Evolutionary conservation across 2,113 vertebrate genomes (phyloP).

Genomic region (Nothobranchius furzeri): DNA sequence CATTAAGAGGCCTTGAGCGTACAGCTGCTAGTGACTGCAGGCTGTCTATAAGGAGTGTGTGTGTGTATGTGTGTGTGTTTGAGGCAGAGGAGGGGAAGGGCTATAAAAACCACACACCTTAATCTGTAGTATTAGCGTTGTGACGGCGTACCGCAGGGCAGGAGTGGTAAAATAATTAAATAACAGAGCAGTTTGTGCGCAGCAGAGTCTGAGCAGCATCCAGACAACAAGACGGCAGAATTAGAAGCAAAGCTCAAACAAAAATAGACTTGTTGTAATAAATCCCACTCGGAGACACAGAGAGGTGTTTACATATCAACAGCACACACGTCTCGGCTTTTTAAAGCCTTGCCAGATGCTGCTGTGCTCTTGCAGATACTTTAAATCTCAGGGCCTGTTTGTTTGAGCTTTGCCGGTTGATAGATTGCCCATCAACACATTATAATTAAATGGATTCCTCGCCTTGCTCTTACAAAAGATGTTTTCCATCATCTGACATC

Average conservation of each 20-base stretch:
- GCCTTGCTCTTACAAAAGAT: constrained; percentile 69
- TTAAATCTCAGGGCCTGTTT: constrained; percentile 68
- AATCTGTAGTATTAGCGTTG: constrained; percentile 75
- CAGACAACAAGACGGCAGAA: constrained; percentile 39
- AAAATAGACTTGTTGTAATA: constrained; percentile 63
- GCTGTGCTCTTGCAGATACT: constrained; percentile 60
- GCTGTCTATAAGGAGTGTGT: constrained; percentile 50
- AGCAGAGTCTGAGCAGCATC: constrained; percentile 19
- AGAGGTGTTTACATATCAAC: constrained; percentile 73
- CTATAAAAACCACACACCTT: constrained; percentile 74
- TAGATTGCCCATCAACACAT: constrained; percentile 65
- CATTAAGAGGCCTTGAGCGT: constrained; percentile 53
- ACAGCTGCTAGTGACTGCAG: constrained; percentile 55
- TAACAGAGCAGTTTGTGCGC: constrained; percentile 41
- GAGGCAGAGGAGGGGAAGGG: constrained; percentile 60
- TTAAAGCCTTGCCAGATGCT: constrained; percentile 53
- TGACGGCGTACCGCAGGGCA: constrained; percentile 69
- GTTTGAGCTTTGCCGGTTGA: constrained; percentile 62
- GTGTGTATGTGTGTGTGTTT: constrained; percentile 4
- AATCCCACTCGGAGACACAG: constrained; percentile 57
- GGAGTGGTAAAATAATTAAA: constrained; percentile 76
- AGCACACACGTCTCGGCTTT: constrained; percentile 56
- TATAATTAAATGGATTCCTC: constrained; percentile 72
- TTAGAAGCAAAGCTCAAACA: constrained; percentile 59
- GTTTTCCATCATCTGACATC: constrained; percentile 58